Conservation (phyloP, 2,113 vertebrate genomes). For the Phalacrocorax carbo region DNA sequence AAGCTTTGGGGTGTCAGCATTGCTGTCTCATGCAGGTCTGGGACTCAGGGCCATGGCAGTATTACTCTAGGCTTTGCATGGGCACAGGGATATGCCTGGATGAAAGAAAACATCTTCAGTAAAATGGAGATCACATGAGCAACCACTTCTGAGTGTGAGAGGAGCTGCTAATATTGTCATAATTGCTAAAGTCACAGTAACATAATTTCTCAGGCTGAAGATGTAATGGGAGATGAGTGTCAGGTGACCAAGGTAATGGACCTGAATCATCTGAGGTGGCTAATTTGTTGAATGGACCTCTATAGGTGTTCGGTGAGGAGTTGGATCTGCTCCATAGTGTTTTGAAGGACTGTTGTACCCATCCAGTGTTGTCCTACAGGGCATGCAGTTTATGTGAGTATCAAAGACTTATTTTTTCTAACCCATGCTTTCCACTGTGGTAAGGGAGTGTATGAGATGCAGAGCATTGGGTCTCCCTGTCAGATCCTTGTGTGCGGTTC, state of each 20-base stretch:
- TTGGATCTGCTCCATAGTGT: neutral
- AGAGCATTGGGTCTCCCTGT: neutral
- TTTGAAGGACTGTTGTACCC: neutral
- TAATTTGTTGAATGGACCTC: neutral
- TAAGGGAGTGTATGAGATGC: neutral
- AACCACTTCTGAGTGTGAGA: neutral
- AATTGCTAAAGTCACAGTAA: neutral
- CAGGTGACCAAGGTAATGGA: neutral
- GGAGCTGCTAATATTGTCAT: neutral
- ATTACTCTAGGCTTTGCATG: neutral
- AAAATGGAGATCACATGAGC: neutral
- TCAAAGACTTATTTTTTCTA: neutral
- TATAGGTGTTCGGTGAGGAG: neutral
- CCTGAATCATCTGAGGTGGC: neutral
- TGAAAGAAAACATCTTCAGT: neutral
- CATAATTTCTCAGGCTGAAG: neutral
- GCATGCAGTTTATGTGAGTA: rapidly evolving
- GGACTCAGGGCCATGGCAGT: neutral
- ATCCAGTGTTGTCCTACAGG: neutral
- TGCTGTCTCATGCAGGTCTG: neutral
- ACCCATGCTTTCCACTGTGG: rapidly evolving
- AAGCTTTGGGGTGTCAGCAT: neutral
- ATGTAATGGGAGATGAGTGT: neutral
- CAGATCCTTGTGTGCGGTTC: neutral
- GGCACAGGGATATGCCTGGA: neutral